Evolutionary conservation across 2,888 invertebrate species (phyloP).

Genomic region (Parthenolecanium corni): DNA sequence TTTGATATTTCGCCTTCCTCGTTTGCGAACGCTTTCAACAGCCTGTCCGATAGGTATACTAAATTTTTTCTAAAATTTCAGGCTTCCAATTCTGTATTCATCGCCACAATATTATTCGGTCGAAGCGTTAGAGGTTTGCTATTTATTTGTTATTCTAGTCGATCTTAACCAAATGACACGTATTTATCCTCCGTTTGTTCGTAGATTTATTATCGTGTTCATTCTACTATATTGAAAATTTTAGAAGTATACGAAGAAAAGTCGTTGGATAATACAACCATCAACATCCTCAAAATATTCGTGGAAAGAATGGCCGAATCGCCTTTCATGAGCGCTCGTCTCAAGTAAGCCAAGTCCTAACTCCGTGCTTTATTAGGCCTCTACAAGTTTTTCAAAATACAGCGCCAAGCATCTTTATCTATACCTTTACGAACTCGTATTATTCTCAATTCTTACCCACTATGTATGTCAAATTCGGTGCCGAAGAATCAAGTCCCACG

Average conservation of each 20-base stretch:
- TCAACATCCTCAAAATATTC: constrained; percentile 49
- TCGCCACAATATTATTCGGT: constrained; percentile 74
- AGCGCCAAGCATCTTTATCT: too few relatives aligned
- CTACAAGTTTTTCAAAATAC: too few relatives aligned
- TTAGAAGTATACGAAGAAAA: constrained; percentile 65
- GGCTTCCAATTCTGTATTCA: constrained; percentile 70
- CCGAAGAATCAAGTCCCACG: neutral
- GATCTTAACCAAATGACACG: neutral
- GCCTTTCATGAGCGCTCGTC: constrained; percentile 40
- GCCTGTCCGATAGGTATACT: neutral
- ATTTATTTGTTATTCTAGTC: neutral
- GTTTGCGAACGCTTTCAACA: too few relatives aligned
- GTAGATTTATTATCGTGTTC: constrained; percentile 53
- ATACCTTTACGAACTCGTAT: too few relatives aligned
- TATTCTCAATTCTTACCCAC: too few relatives aligned
- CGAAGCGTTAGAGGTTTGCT: constrained; percentile 73
- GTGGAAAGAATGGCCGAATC: constrained; percentile 43
- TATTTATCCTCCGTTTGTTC: constrained; percentile 29
- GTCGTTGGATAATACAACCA: constrained; percentile 48
- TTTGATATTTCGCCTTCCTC: constrained; percentile 34
- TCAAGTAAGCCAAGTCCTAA: neutral
- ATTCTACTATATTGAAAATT: constrained; percentile 78
- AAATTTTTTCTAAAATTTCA: constrained; percentile 37
- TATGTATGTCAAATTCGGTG: too few relatives aligned
- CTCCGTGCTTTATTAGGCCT: too few relatives aligned